Base-by-base conservation (phyloP, 2,797 vertebrate species). In the Malurus splendens region DNA sequence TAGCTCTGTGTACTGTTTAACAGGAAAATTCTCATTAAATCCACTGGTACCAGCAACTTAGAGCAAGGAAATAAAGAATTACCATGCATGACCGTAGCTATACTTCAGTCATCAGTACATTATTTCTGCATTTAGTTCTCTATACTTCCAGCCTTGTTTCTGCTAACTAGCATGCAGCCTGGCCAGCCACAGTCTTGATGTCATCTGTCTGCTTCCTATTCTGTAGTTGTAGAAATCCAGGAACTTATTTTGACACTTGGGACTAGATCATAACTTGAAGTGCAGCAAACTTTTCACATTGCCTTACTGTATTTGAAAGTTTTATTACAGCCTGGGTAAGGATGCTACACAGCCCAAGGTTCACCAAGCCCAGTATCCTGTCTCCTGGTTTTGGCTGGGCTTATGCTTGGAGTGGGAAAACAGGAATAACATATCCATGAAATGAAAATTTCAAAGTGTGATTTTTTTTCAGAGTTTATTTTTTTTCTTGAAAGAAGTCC, bases 21-120 rank as follows among this genome's bases (percentile, higher is more conserved):
- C 50, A 52, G 48, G 61, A 86, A 78, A 89, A 87, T 83, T 88
- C 55, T 91, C 41, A 70, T 81, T 80, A 85, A 91, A 74, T 64
- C 55, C 41, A 13, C 59, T 42, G 9, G 10, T 86, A 81, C 38
- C 30, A 59, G 36, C 72, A 70, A 70, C 52, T 81, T 42, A 54
- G 74, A 79, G 45, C 30, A 87, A 62, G 72, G 86, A 72, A 83
- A 75, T 33, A 67, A 81, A 74, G 38, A 61, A 68, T 91, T 90
- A n/a, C 48, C 6, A 0, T 78, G 86, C 73, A 23, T 94, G 91
- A 92, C 73, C 82, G 15, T 5, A 32, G 52, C 47, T 57, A 5
- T 24, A 39, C 59, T 89, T 82, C 66, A 91, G 66, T 81, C n/a
- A 67, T 90, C 84, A 92, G 33, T 51, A 80, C 38, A 28, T 33